Conservation (phyloP, 2,113 vertebrate genomes). For the Pangasianodon gigas region DNA sequence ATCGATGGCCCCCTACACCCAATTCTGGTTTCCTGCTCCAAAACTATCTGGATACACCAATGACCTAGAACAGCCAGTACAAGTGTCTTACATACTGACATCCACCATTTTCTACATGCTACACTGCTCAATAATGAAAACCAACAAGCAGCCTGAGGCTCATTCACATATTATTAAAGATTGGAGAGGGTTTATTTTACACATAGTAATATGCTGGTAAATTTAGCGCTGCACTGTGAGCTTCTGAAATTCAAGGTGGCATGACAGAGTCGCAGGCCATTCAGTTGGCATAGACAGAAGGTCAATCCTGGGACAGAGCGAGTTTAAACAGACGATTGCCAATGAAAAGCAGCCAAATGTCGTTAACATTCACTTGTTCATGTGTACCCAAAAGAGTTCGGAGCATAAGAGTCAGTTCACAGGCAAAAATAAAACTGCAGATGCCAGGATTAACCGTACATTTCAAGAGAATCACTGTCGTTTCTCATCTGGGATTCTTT, state of each 20-base stretch:
- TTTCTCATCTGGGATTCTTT: background rate
- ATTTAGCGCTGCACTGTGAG: slow-evolving; percentile 36
- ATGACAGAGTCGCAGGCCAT: slow-evolving; percentile 5
- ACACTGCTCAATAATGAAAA: background rate
- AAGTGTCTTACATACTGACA: background rate
- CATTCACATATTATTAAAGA: slow-evolving; percentile 30
- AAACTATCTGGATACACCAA: background rate
- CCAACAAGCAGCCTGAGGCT: background rate
- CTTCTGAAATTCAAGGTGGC: background rate
- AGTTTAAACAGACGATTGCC: background rate
- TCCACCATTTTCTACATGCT: background rate
- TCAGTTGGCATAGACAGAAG: slow-evolving; percentile 12
- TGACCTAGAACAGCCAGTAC: background rate
- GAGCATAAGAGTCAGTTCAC: background rate
- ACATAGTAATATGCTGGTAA: slow-evolving; percentile 25
- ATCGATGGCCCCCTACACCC: too few species aligned
- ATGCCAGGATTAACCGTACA: background rate
- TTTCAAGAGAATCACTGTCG: background rate
- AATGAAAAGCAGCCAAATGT: background rate
- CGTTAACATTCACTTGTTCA: background rate
- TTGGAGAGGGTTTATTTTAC: background rate
- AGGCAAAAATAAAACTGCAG: background rate
- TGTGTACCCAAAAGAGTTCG: background rate
- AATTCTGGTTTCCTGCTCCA: background rate
- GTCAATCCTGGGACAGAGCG: slow-evolving; percentile 26